phyloP scores from a whole-genome alignment of 2,888 invertebrate genomes.

The Syrphus vitripennis region DNA sequence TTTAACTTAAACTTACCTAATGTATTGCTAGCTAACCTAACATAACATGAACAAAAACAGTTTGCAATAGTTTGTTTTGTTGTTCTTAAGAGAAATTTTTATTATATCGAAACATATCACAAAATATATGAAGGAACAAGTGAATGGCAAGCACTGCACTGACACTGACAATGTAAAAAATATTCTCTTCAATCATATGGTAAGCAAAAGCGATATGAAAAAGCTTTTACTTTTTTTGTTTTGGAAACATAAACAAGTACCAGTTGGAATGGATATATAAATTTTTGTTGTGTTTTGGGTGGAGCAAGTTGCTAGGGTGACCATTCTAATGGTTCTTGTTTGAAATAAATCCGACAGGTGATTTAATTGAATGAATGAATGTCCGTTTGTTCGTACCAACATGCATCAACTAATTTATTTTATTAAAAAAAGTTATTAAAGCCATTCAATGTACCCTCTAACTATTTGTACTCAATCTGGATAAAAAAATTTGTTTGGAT shows the following conservation, averaged over 20 bases:
- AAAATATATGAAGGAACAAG: too few relatives aligned
- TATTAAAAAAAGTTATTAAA: too few relatives aligned
- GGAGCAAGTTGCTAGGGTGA: conserved; percentile 47
- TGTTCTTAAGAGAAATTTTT: conserved; percentile 10
- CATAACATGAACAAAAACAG: not conserved
- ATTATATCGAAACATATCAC: not conserved
- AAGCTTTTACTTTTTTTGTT: conserved; percentile 52
- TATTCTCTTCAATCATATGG: conserved; percentile 41
- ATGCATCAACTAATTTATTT: too few relatives aligned
- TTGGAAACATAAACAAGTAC: conserved; percentile 16
- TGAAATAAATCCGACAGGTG: not conserved
- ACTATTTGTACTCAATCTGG: too few relatives aligned
- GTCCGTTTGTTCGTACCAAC: too few relatives aligned
- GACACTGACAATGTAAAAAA: not conserved
- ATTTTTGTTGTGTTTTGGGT: conserved; percentile 15
- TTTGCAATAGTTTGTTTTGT: conserved; percentile 1
- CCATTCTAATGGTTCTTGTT: not conserved
- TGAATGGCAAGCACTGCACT: not conserved
- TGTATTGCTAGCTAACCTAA: not conserved
- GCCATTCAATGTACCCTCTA: too few relatives aligned
- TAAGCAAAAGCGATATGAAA: not conserved
- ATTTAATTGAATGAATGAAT: too few relatives aligned
- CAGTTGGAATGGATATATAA: too few relatives aligned
- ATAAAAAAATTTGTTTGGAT: too few relatives aligned
- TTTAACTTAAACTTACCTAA: conserved; percentile 4